Percentiles rank a stretch among this genome's conserved stretches.
These are phyloP conservation scores for Eospalax fontanierii DNA, from an alignment of 2,797 vertebrate genomes.

Conservation along the genomic window DNA sequence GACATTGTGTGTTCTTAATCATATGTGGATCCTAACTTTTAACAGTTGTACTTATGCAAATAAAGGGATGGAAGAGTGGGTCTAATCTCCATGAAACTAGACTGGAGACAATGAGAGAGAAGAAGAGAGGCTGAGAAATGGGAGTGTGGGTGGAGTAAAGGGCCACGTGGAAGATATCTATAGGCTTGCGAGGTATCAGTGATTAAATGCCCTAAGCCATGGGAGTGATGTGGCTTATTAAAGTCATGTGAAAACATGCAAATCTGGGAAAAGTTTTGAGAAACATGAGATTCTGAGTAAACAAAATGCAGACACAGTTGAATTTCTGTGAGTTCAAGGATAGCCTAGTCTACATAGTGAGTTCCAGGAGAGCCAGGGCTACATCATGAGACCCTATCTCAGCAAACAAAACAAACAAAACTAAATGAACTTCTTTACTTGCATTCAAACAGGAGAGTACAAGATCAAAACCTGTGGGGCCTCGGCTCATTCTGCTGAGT, in stretches of 20 bases:
- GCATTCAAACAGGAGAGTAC: not conserved
- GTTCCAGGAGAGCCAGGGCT: too few relatives aligned
- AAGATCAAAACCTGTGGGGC: not conserved
- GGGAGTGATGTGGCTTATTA: not conserved
- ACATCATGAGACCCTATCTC: too few relatives aligned
- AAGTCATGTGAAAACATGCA: slow-evolving; percentile 29
- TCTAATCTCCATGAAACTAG: too few relatives aligned
- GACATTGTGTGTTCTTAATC: too few relatives aligned
- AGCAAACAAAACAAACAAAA: not conserved
- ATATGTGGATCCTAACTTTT: too few relatives aligned
- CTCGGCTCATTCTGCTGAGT: not conserved
- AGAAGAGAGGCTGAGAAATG: too few relatives aligned
- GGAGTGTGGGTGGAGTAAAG: too few relatives aligned
- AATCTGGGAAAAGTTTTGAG: not conserved
- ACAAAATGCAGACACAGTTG: not conserved
- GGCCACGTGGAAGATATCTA: not conserved
- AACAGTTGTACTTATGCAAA: too few relatives aligned
- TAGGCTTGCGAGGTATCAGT: not conserved
- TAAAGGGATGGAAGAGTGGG: too few relatives aligned
- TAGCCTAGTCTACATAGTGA: too few relatives aligned
- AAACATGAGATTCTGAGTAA: slow-evolving; percentile 21
- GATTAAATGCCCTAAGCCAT: not conserved
- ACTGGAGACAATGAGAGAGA: too few relatives aligned
- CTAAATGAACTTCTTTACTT: not conserved
- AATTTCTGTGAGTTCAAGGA: too few relatives aligned